Evolutionary conservation across 2,113 vertebrate species (phyloP).

Genomic region (Nibea albiflora): DNA sequence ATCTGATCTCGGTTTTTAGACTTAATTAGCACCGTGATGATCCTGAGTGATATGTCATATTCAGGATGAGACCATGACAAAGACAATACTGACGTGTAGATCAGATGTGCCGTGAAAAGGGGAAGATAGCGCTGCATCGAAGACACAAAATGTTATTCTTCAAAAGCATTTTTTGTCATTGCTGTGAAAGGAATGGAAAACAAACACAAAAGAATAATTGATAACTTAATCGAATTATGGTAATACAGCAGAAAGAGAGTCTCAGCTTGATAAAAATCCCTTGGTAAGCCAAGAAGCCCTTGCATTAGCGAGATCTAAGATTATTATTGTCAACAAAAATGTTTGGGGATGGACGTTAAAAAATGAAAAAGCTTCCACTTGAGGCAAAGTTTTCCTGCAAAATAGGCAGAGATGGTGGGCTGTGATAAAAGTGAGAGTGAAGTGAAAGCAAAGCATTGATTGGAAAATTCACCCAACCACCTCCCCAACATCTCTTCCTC

Average conservation of each 20-base stretch:
- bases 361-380: not conserved
- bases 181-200: slow-evolving; percentile 31
- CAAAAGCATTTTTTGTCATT: slow-evolving; percentile 23
- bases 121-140: slow-evolving; percentile 36
- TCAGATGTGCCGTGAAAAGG: slow-evolving; percentile 27
- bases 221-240: slow-evolving; percentile 30
- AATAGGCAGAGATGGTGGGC: not conserved
- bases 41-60: slow-evolving; percentile 26
- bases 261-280: not conserved
- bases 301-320: slow-evolving; percentile 1
- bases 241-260: not conserved
- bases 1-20: slow-evolving; percentile 30
- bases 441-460: slow-evolving; percentile 32
- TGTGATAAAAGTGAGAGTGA: not conserved
- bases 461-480: slow-evolving; percentile 19
- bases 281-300: not conserved
- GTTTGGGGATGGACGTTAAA: not conserved
- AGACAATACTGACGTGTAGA: slow-evolving; percentile 16
- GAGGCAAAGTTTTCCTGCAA: not conserved
- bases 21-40: slow-evolving; percentile 45
- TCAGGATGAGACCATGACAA: slow-evolving; percentile 48
- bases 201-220: slow-evolving; percentile 44
- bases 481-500: not conserved
- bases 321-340: slow-evolving; percentile 36
- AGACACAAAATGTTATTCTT: slow-evolving; percentile 16